A percentile compares a stretch with the other conserved stretches of the same genome.
phyloP scores from a whole-genome alignment of 2,888 invertebrate species.

The Drosophila buzzatii region DNA sequence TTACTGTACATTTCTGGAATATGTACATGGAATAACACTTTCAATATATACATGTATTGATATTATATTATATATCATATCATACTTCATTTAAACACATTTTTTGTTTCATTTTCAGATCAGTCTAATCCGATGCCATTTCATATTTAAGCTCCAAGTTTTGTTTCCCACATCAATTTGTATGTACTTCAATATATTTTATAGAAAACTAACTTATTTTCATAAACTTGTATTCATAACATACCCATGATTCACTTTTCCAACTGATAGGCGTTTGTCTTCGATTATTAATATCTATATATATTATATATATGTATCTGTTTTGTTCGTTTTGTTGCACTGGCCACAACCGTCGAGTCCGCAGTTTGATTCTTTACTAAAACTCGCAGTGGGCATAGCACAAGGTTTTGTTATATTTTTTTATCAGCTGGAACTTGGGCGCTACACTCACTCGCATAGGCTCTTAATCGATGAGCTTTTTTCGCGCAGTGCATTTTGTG shows the following conservation, averaged over 20 bases:
- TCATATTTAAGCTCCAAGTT: not conserved
- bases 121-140: not conserved
- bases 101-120: not conserved
- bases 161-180: not conserved
- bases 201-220: not conserved
- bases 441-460: not conserved
- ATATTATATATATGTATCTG: not conserved
- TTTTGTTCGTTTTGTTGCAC: not conserved
- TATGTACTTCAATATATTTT: not conserved
- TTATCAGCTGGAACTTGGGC: not conserved
- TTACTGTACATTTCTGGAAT: not conserved
- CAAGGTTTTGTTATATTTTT: conserved; percentile 17
- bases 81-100: not conserved
- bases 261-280: conserved; percentile 20
- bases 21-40: not conserved
- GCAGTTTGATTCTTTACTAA: conserved; percentile 26
- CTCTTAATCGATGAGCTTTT: conserved; percentile 13
- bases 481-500: conserved; percentile 1
- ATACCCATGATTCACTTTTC: conserved; percentile 53
- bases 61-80: not conserved
- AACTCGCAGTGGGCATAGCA: not conserved
- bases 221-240: conserved; percentile 14
- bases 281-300: conserved; percentile 6
- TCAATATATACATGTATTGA: not conserved
- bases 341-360: conserved; percentile 15